These are phyloP conservation scores for Epinephelus malabaricus DNA, from an alignment of 2,797 vertebrate genomes.

Conservation along the genomic window DNA sequence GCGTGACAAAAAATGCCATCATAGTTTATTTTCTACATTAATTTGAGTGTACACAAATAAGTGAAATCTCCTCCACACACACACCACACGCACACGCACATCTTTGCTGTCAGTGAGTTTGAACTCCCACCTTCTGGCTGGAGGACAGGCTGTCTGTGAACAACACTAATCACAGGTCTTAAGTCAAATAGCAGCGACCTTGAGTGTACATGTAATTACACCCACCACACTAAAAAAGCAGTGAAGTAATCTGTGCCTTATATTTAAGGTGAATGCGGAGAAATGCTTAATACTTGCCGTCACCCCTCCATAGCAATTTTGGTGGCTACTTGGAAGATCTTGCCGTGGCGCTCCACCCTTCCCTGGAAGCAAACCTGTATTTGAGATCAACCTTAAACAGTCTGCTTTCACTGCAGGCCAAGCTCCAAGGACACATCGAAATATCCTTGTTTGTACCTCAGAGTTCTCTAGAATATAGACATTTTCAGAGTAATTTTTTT, in stretches of 20 bases:
- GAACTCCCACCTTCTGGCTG: conserved; percentile 16
- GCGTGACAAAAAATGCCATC: too few relatives aligned
- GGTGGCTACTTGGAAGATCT: conserved; percentile 69
- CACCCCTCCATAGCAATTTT: conserved; percentile 70
- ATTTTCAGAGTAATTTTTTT: neutral
- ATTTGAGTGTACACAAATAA: too few relatives aligned
- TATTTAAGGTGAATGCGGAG: conserved; percentile 67
- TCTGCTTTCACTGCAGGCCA: conserved; percentile 21
- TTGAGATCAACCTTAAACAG: conserved; percentile 53
- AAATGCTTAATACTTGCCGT: conserved; percentile 68
- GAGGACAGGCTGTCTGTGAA: conserved; percentile 46
- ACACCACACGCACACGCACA: neutral
- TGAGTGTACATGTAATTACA: conserved; percentile 63
- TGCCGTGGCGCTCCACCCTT: conserved; percentile 68
- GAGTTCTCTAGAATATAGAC: conserved; percentile 9
- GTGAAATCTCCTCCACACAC: too few relatives aligned
- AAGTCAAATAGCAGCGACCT: conserved; percentile 46
- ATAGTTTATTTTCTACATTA: too few relatives aligned
- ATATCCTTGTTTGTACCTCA: conserved; percentile 37
- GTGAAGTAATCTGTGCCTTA: conserved; percentile 53
- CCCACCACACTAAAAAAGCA: conserved; percentile 54
- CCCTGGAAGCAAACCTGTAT: conserved; percentile 66
- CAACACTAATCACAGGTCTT: conserved; percentile 68
- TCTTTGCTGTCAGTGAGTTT: conserved; percentile 22
- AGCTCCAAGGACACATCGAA: conserved; percentile 16